These are phyloP conservation scores for Acipenser ruthenus DNA, from an alignment of 2,797 vertebrate species.

Conservation along the genomic window DNA sequence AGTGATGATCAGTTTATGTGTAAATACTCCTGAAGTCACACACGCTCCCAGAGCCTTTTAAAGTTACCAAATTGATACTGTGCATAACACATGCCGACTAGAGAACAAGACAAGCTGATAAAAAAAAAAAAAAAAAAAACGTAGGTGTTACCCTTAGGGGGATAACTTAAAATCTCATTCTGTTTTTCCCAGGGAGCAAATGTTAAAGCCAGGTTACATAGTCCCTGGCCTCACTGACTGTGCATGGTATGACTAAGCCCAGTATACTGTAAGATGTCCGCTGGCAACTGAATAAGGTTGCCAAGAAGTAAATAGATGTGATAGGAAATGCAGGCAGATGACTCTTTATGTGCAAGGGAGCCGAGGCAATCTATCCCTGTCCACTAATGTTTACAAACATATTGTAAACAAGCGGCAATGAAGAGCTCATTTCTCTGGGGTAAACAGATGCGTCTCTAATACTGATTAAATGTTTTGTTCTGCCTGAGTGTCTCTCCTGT, in stretches of 20 bases:
- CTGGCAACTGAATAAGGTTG: background rate
- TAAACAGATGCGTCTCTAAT: conserved; percentile 49
- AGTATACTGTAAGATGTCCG: background rate
- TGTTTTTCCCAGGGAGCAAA: too few species aligned
- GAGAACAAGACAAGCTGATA: too few species aligned
- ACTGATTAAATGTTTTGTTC: conserved; percentile 55
- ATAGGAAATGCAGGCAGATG: conserved; percentile 27
- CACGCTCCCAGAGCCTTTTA: too few species aligned
- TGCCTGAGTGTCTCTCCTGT: conserved; percentile 47
- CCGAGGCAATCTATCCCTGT: conserved; percentile 48
- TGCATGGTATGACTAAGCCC: background rate
- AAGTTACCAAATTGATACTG: too few species aligned
- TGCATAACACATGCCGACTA: too few species aligned
- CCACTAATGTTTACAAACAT: conserved; percentile 51
- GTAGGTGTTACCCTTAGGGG: too few species aligned
- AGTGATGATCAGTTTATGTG: too few species aligned
- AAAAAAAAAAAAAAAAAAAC: too few species aligned
- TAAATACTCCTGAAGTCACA: too few species aligned
- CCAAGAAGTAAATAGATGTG: conserved; percentile 11
- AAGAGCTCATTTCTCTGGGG: conserved; percentile 46
- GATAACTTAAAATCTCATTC: too few species aligned
- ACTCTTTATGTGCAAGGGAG: conserved; percentile 43
- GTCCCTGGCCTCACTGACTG: too few species aligned
- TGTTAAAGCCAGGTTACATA: too few species aligned
- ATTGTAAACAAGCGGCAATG: conserved; percentile 51